Conservation (phyloP, 2,797 vertebrate genomes). For the Hyperoplus immaculatus region DNA sequence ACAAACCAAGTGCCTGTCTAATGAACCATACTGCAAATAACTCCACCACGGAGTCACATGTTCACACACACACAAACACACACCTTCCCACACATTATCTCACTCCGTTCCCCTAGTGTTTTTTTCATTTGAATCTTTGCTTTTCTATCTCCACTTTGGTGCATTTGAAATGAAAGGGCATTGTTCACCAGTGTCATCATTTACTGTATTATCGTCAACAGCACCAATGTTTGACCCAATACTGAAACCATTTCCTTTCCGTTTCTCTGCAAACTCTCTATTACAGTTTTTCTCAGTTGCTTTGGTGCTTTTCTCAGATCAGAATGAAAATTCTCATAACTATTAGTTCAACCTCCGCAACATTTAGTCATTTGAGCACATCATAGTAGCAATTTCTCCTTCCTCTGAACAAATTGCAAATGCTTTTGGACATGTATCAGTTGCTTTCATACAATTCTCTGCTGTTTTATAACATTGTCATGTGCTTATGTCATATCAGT, state of each 20-base stretch:
- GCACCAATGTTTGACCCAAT: not conserved
- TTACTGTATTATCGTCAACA: not conserved
- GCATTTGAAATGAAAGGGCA: not conserved
- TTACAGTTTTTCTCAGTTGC: too few species aligned
- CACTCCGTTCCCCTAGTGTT: conserved; percentile 26
- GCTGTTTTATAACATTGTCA: too few species aligned
- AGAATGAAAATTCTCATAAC: too few species aligned
- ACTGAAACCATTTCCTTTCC: not conserved
- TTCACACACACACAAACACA: not conserved
- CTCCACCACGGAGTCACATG: conserved; percentile 23
- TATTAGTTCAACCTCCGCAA: too few species aligned
- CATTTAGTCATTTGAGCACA: too few species aligned
- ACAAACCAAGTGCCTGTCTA: conserved; percentile 15
- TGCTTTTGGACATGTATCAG: too few species aligned
- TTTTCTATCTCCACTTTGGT: not conserved
- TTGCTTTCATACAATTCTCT: too few species aligned
- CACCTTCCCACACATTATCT: conserved; percentile 28
- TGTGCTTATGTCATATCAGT: too few species aligned
- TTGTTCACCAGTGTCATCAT: not conserved
- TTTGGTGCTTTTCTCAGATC: too few species aligned
- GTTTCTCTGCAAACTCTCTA: not conserved
- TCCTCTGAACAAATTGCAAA: too few species aligned
- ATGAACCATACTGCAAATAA: conserved; percentile 36
- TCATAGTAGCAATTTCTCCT: too few species aligned
- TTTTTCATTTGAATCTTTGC: conserved; percentile 23